These are phyloP conservation scores for Rhagoletis zephyria DNA, from an alignment of 1,140 invertebrate genomes.

Conservation along the genomic window DNA sequence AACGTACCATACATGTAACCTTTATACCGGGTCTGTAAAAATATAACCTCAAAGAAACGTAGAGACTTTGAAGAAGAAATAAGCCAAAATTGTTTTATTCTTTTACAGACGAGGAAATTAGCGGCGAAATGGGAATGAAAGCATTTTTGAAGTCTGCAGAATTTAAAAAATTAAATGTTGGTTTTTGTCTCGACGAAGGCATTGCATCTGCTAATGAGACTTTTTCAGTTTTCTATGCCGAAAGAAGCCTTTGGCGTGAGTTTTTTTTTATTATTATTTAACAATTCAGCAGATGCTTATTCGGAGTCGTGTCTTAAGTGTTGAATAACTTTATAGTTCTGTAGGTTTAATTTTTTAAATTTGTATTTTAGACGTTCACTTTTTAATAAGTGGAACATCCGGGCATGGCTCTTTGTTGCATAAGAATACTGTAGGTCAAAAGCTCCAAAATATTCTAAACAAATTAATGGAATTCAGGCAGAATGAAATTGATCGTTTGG, in stretches of 20 bases:
- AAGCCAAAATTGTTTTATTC: not conserved
- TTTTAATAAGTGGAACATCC: conserved; percentile 79
- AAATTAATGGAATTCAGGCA: conserved; percentile 84
- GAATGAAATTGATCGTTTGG: conserved; percentile 79
- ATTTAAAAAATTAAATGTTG: conserved; percentile 88
- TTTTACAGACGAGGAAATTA: conserved; percentile 90
- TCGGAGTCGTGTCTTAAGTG: too few species aligned
- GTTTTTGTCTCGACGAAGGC: conserved; percentile 91
- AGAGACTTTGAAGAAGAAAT: too few species aligned
- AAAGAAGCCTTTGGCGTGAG: conserved; percentile 81
- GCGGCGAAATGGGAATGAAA: conserved; percentile 87
- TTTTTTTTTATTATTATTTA: conserved; percentile 51
- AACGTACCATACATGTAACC: conserved; percentile 81
- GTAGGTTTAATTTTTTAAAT: not conserved
- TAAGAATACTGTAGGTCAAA: conserved; percentile 88
- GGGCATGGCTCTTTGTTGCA: conserved; percentile 91
- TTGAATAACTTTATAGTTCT: too few species aligned
- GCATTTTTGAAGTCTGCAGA: conserved; percentile 84
- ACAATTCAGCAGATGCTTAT: not conserved
- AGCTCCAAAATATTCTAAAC: conserved; percentile 84
- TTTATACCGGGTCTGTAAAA: conserved; percentile 85
- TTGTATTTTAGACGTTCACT: conserved; percentile 59
- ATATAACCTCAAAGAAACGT: too few species aligned
- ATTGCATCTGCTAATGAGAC: conserved; percentile 79
- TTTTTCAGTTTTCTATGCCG: conserved; percentile 85